Evolutionary conservation across 2,113 vertebrate genomes (phyloP).

Genomic region (Fukomys damarensis): DNA sequence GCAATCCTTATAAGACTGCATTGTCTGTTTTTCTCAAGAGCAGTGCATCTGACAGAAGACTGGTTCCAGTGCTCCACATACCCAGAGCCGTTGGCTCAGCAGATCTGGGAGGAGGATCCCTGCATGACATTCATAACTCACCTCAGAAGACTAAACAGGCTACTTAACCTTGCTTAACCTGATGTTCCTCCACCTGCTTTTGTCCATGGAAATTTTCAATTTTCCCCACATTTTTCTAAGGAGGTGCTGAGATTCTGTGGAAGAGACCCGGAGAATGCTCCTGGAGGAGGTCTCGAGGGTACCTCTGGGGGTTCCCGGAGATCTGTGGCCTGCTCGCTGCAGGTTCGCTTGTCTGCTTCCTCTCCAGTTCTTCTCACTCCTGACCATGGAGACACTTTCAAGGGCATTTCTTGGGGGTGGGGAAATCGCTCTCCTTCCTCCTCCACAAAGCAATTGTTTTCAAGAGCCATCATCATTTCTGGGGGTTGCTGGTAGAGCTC

Average conservation of each 20-base stretch:
- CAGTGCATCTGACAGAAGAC: background rate
- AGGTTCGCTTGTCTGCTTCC: background rate
- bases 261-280: background rate
- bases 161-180: background rate
- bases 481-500: background rate
- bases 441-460: background rate
- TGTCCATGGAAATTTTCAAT: background rate
- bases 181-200: background rate
- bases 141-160: background rate
- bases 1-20: background rate
- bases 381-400: constrained; percentile 53
- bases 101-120: background rate
- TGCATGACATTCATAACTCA: background rate
- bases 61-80: background rate
- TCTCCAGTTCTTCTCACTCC: background rate
- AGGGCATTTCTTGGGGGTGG: background rate
- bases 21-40: background rate
- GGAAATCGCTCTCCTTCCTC: background rate
- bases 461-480: background rate
- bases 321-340: background rate
- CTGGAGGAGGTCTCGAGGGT: background rate
- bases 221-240: background rate
- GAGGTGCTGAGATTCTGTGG: background rate
- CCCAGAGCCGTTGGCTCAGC: background rate
- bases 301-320: background rate